Percentiles rank a stretch among this genome's conserved stretches.
These are phyloP conservation scores for Cydia pomonella DNA, from an alignment of 1,140 invertebrate species.

Conservation along the genomic window DNA sequence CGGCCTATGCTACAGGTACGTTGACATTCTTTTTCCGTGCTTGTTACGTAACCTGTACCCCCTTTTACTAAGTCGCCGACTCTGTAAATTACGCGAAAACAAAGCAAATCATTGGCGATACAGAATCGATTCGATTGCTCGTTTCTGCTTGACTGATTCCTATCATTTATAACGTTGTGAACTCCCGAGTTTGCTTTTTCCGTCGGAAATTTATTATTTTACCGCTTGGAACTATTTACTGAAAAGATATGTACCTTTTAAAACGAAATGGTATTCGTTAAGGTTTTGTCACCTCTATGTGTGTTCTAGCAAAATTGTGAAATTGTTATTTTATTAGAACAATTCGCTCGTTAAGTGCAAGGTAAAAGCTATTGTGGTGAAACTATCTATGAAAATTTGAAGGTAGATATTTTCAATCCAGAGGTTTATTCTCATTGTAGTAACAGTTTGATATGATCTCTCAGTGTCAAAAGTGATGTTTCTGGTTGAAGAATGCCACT, in stretches of 20 bases:
- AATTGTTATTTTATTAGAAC: neutral
- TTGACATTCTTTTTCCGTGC: conserved; percentile 39
- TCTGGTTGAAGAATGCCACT: no score
- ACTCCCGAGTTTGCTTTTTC: conserved; percentile 24
- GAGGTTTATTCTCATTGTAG: no score
- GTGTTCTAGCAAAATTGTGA: neutral
- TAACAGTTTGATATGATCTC: no score
- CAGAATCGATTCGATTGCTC: conserved; percentile 23
- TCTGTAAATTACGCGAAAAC: conserved; percentile 22
- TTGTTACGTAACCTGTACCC: neutral
- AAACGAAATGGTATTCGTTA: neutral
- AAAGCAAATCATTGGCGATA: conserved; percentile 5
- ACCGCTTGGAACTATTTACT: conserved; percentile 14
- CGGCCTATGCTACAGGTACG: conserved; percentile 78
- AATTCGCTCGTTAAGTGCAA: neutral
- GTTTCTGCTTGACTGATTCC: conserved; percentile 26
- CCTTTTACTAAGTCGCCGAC: neutral
- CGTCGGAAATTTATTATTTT: conserved; percentile 29
- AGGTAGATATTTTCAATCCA: no score
- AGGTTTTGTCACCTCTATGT: no score
- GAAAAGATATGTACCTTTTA: conserved; percentile 18
- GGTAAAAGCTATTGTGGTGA: neutral
- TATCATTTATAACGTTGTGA: conserved; percentile 27
- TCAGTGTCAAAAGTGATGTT: no score
- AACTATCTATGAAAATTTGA: no score